Conservation (phyloP, 2,888 invertebrate genomes). For the Anagyrus pseudococci region DNA sequence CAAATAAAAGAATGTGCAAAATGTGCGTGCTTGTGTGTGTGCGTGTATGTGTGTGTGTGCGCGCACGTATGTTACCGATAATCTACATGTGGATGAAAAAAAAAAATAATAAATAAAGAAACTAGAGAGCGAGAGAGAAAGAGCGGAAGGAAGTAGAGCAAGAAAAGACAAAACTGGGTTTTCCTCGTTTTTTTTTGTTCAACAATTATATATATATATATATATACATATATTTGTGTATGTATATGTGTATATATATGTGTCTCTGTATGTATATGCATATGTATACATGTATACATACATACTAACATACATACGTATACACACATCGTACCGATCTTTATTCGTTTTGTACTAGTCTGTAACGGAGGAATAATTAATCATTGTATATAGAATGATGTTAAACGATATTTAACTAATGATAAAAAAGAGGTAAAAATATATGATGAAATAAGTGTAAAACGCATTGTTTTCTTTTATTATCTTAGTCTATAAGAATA, state of each 20-base stretch:
- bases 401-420: slow-evolving; percentile 41
- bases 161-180: slow-evolving; percentile 34
- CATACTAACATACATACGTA: neutral
- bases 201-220: slow-evolving; percentile 42
- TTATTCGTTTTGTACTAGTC: slow-evolving; percentile 42
- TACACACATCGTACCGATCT: slow-evolving; percentile 38
- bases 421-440: slow-evolving; percentile 40
- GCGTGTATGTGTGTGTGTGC: no score
- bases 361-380: slow-evolving; percentile 41
- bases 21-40: no score
- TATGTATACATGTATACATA: slow-evolving; percentile 29
- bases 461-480: slow-evolving; percentile 29
- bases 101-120: no score
- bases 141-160: slow-evolving; percentile 14
- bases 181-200: slow-evolving; percentile 39
- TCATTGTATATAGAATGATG: slow-evolving; percentile 42
- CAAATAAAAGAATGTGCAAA: no score
- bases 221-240: slow-evolving; percentile 25
- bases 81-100: no score
- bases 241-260: slow-evolving; percentile 28
- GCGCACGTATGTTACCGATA: no score
- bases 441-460: slow-evolving; percentile 40
- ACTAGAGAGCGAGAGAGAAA: slow-evolving; percentile 6
- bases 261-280: no score
- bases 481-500: no score